These are phyloP conservation scores for Danionella cerebrum DNA, from an alignment of 2,113 vertebrate genomes.

Conservation along the genomic window DNA sequence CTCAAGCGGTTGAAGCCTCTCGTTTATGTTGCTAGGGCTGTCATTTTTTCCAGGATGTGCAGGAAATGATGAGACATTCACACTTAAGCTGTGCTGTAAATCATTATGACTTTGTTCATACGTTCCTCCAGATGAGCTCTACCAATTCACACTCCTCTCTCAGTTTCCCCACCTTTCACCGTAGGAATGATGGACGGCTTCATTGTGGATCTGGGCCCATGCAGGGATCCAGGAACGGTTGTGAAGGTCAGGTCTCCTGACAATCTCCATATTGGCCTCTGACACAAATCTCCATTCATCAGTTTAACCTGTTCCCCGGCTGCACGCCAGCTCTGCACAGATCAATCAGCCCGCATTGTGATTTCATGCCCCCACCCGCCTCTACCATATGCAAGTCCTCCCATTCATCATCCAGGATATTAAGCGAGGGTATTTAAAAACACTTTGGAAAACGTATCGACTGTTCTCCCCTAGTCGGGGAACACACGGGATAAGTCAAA, in stretches of 20 bases:
- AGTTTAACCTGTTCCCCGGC: constrained; percentile 53
- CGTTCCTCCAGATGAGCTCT: background rate
- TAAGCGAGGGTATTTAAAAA: constrained; percentile 51
- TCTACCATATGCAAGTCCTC: constrained; percentile 27
- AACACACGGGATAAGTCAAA: constrained; percentile 37
- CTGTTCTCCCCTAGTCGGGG: constrained; percentile 30
- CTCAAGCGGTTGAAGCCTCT: constrained; percentile 10
- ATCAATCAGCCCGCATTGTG: constrained; percentile 62
- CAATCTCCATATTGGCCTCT: constrained; percentile 54
- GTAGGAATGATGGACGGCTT: constrained; percentile 39
- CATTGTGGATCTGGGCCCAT: constrained; percentile 32
- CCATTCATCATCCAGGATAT: constrained; percentile 54
- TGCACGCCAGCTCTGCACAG: constrained; percentile 44
- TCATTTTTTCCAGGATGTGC: background rate
- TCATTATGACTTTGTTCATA: background rate
- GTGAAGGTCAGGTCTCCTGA: constrained; percentile 60
- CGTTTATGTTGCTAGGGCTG: constrained; percentile 20
- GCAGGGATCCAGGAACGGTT: constrained; percentile 30
- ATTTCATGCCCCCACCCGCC: constrained; percentile 50
- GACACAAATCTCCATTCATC: constrained; percentile 65
- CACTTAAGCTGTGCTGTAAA: constrained; percentile 5
- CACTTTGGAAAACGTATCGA: constrained; percentile 46
- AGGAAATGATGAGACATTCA: background rate
- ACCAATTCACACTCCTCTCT: constrained; percentile 49
- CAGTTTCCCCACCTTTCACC: constrained; percentile 36